phyloP scores from a whole-genome alignment of 2,797 vertebrate species.

The Falco biarmicus region DNA sequence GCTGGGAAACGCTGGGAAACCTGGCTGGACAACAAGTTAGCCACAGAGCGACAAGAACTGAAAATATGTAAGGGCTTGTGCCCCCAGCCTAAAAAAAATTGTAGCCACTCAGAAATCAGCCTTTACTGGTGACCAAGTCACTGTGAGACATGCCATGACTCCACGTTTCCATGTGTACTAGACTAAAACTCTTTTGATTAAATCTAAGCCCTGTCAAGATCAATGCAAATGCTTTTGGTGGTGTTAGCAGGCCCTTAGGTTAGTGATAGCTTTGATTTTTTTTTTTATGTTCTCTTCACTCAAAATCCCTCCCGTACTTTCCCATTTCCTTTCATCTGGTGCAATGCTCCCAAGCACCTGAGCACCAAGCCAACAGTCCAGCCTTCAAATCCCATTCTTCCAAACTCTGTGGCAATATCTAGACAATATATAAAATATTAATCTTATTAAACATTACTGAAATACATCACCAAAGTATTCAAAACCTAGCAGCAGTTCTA shows the following conservation, averaged over 20 bases:
- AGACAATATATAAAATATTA: not conserved
- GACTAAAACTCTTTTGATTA: not conserved
- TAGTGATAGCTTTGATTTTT: not conserved
- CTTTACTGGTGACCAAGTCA: not conserved
- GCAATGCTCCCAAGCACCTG: not conserved
- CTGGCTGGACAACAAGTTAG: not conserved
- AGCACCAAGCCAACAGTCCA: not conserved
- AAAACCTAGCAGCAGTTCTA: not conserved
- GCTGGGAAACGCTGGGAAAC: not conserved
- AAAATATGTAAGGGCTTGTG: not conserved
- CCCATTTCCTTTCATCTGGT: not conserved
- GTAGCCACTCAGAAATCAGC: not conserved
- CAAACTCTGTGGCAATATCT: not conserved
- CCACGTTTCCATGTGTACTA: not conserved
- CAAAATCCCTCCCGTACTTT: not conserved
- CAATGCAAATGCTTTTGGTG: not conserved
- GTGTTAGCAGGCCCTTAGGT: not conserved
- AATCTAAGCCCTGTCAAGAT: not conserved
- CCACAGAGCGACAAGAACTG: not conserved
- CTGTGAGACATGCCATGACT: fast-evolving
- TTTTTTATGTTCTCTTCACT: not conserved
- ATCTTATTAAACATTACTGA: not conserved
- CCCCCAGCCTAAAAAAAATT: not conserved
- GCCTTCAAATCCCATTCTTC: not conserved
- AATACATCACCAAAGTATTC: not conserved